A percentile compares a stretch with the other conserved stretches of the same genome.
These are phyloP conservation scores for Mellivora capensis DNA, from an alignment of 2,113 vertebrate genomes.

Conservation along the genomic window DNA sequence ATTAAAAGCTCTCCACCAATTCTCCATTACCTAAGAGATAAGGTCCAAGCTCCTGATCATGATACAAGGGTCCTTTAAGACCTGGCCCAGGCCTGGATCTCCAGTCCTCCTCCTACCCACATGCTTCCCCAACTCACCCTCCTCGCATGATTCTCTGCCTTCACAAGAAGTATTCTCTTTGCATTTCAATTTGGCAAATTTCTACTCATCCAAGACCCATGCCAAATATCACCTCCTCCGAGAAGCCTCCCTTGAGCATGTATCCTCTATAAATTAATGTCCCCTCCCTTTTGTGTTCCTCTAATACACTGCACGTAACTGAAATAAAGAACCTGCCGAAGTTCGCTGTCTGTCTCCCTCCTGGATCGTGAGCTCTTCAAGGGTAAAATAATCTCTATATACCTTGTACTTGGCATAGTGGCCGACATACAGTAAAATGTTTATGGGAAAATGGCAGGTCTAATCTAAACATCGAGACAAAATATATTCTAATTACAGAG, in stretches of 20 bases:
- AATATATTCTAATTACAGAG: conserved; percentile 45
- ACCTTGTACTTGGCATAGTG: background rate
- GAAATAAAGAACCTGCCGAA: background rate
- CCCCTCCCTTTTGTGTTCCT: background rate
- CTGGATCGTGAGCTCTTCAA: background rate
- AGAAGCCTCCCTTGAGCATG: background rate
- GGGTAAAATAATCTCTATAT: background rate
- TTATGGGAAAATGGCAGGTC: conserved; percentile 38
- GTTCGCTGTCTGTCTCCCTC: background rate
- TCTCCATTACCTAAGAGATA: background rate
- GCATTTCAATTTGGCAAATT: background rate
- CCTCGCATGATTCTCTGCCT: background rate
- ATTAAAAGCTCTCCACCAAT: background rate
- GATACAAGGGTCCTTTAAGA: background rate
- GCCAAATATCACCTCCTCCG: background rate
- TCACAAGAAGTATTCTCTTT: background rate
- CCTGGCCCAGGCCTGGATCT: background rate
- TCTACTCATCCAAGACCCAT: background rate
- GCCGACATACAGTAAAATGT: conserved; percentile 12
- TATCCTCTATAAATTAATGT: background rate
- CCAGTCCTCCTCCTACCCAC: background rate
- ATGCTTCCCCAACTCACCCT: background rate
- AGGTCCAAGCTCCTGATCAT: background rate
- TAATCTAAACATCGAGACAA: conserved; percentile 26
- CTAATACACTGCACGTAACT: background rate